Base-by-base conservation (phyloP, 2,113 vertebrate genomes). In the Synodontis membranacea region DNA sequence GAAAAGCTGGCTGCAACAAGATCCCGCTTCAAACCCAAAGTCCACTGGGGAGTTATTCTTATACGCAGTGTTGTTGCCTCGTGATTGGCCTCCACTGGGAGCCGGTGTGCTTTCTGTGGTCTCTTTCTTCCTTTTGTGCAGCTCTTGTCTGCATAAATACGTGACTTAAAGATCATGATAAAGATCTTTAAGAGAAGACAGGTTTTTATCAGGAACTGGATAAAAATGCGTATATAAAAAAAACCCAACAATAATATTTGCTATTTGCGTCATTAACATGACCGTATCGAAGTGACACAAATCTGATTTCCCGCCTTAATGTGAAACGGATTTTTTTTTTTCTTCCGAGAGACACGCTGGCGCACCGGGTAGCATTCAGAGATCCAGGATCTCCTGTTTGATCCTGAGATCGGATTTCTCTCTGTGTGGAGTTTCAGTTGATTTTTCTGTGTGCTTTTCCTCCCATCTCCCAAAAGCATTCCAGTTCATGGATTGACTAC, bases 101-200 rank as follows among this genome's bases (percentile, higher is more conserved):
- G 70, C 11, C 80, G 21, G 58, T 31, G n/a, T 83, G 72, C 62
- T 89, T 85, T 85, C 79, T 79, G 44, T 66, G 56, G 48, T 78
- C 44, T 34, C 78, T 72, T 82, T 75, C 42, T 39, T 81, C 39
- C 44, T 58, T 60, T 86, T 56, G 50, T 42, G 2, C 34, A 50
- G 39, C 23, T 42, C 79, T n/a, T 15, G 44, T 37, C 34, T 66
- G 15, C 58, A 3, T 37, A 44, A 23, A 75, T 46, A 74, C 42
- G 2, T 34, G 44, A 79, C 46, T 5, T 58, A 37, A 15, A 5
- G 62, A 19, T 21, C 39, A 79, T 81, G 52, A 58, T 58, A 58
- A 58, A 39, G 21, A 58, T 58, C 5, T 25, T 42, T 58, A 58
- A 39, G 8, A 79, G 15, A 70, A 64, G 60, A 56, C 25, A n/a